A percentile compares a stretch with the other conserved stretches of the same genome.
phyloP scores from a whole-genome alignment of 2,888 invertebrate genomes.

The Caprella mutica region DNA sequence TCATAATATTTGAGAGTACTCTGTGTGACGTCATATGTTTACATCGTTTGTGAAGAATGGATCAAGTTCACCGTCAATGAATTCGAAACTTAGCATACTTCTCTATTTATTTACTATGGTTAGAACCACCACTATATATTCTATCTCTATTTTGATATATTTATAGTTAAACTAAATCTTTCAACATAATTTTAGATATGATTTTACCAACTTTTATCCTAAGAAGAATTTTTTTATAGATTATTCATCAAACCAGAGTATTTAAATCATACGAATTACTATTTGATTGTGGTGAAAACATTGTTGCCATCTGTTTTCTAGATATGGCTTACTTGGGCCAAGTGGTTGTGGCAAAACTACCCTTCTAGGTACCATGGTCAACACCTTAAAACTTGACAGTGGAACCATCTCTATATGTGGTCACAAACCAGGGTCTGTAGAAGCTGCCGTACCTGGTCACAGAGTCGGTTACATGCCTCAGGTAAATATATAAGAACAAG shows the following conservation, averaged over 20 bases:
- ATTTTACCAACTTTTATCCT: not conserved
- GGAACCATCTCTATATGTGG: slow-evolving; percentile 31
- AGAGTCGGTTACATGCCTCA: slow-evolving; percentile 35
- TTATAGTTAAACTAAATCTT: too few species aligned
- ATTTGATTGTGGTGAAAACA: not conserved
- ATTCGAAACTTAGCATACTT: too few species aligned
- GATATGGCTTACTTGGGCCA: slow-evolving; percentile 31
- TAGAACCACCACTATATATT: too few species aligned
- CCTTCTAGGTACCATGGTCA: slow-evolving; percentile 29
- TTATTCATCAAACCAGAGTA: not conserved
- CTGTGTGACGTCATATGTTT: too few species aligned
- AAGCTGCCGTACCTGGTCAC: slow-evolving; percentile 31
- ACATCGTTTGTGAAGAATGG: too few species aligned
- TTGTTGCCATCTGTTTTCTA: not conserved
- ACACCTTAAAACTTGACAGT: slow-evolving; percentile 20
- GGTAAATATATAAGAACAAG: slow-evolving; percentile 3
- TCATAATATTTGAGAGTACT: too few species aligned
- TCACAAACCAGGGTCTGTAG: slow-evolving; percentile 22
- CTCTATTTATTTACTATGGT: too few species aligned
- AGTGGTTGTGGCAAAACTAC: slow-evolving; percentile 35
- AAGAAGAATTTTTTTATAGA: not conserved
- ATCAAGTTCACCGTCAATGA: too few species aligned
- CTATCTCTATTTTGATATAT: too few species aligned
- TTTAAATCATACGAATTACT: not conserved
- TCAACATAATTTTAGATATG: not conserved